Evolutionary conservation across 2,888 invertebrate genomes (phyloP).

Genomic region (Apoda limacodes): DNA sequence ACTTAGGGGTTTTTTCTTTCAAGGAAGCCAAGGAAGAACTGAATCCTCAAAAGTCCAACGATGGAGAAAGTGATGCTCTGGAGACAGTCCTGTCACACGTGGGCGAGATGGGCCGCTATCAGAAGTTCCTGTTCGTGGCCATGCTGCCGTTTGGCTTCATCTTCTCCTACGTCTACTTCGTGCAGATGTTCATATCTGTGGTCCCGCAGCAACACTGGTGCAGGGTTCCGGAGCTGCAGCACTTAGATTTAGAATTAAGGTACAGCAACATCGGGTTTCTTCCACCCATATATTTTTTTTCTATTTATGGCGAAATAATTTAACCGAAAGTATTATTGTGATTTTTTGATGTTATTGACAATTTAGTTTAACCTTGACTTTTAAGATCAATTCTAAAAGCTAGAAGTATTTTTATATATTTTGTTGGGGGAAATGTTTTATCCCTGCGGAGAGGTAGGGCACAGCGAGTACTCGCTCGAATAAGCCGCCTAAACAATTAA

Average conservation of each 20-base stretch:
- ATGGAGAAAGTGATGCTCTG: slow-evolving; percentile 20
- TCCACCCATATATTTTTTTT: neutral
- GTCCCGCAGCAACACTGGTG: slow-evolving; percentile 42
- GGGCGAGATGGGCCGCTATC: slow-evolving; percentile 30
- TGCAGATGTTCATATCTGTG: slow-evolving; percentile 37
- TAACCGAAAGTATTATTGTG: neutral
- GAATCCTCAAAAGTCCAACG: no score
- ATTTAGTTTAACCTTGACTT: no score
- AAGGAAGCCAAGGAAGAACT: slow-evolving; percentile 33
- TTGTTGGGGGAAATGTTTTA: no score
- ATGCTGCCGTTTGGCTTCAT: slow-evolving; percentile 31
- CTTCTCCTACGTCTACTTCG: slow-evolving; percentile 32
- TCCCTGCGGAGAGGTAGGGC: no score
- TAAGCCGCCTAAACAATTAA: no score
- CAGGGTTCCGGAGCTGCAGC: slow-evolving; percentile 31
- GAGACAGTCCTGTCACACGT: slow-evolving; percentile 24
- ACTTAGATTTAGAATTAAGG: slow-evolving; percentile 29
- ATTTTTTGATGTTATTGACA: neutral
- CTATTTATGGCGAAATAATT: neutral
- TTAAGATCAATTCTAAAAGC: no score
- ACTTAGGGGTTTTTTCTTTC: no score
- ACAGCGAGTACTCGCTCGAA: no score
- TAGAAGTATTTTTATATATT: no score
- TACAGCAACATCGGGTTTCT: slow-evolving; percentile 11
- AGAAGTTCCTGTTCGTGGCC: slow-evolving; percentile 26